Evolutionary conservation across 2,888 invertebrate genomes (phyloP), one percentile per base, ranked within the genome.

Genomic region (Napeogenes inachia): DNA sequence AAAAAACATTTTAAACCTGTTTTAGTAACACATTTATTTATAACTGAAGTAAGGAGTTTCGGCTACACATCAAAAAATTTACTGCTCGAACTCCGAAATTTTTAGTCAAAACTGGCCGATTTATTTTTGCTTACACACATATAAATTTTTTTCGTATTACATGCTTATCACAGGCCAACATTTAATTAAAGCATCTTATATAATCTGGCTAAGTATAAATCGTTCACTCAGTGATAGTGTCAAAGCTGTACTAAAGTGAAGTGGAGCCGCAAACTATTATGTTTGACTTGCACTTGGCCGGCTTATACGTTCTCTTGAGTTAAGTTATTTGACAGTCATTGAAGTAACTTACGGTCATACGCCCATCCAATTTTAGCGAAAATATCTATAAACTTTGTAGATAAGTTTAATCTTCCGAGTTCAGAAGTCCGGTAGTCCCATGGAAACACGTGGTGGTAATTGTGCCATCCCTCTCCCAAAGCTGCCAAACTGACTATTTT

Each of bases 381-480:
- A 4, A 92, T 84, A 77, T 98, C 95, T 67, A 98, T 96, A 71
- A 97, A 94, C 0, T 90, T 91, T 0, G 97, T 96, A 0, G 97
- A 96, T 0, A 94, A 78, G 78, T 98, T 98, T 62, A 94, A 88
- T 59, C 90, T 83, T 0, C 94, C 94, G 32, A 94, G 86, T 87
- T 94, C 94, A 67, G 91, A 94, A 70, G 93, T 93, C 77, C 92
- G 92, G 83, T 93, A 94, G 77, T 93, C 94, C 93, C 92, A 94
- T 54, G 95, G 95, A 75, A 94, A 94, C 13, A 94, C 95, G 78
- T 96, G 95, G 76, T 96, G 95, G 77, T 94, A 96, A 81, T 96
- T 96, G 82, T 96, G 96, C 95, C 95, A 96, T 13, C 95, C 96
- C 76, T 96, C 96, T 0, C 96, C 96, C 13, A 95, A 80, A 0